Conservation (phyloP, 1,140 invertebrate genomes). For the Drosophila lacertosa region DNA sequence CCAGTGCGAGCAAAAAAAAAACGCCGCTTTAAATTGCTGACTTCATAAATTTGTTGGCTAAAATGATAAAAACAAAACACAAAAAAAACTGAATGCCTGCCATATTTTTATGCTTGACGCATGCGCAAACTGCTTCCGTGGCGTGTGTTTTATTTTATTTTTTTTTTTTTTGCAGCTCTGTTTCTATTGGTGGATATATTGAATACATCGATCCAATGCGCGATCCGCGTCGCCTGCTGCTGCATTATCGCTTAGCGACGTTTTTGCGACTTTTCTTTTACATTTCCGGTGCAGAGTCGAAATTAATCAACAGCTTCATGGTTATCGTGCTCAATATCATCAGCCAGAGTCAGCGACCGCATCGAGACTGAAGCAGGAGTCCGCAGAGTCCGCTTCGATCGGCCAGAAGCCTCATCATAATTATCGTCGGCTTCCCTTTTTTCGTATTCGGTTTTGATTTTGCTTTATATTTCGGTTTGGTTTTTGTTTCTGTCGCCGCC, state of each 20-base stretch:
- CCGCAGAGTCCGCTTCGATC: conserved; percentile 18
- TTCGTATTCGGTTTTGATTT: conserved; percentile 11
- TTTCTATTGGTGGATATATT: conserved; percentile 63
- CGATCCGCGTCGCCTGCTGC: conserved; percentile 43
- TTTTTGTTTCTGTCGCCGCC: conserved; percentile 17
- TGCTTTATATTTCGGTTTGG: conserved; percentile 12
- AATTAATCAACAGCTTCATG: conserved; percentile 78
- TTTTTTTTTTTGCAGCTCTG: conserved; percentile 7
- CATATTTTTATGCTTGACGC: conserved; percentile 50
- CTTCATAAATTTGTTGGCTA: conserved; percentile 56
- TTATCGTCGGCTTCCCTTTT: conserved; percentile 51
- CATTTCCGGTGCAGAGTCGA: conserved; percentile 73
- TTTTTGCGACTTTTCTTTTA: conserved; percentile 63
- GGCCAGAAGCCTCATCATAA: conserved; percentile 61
- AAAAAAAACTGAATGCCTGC: conserved; percentile 36
- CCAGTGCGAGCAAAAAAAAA: conserved; percentile 25
- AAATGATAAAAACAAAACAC: conserved; percentile 17
- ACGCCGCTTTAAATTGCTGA: conserved; percentile 43
- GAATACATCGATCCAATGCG: conserved; percentile 20
- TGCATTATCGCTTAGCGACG: conserved; percentile 74
- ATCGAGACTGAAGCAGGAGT: conserved; percentile 27
- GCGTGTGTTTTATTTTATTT: conserved; percentile 34
- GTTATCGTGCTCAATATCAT: conserved; percentile 51
- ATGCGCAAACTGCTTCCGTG: conserved; percentile 49
- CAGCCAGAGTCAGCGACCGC: conserved; percentile 56